A percentile compares a stretch with the other conserved stretches of the same genome.
These are phyloP conservation scores for Rhinopomastus cyanomelas DNA, from an alignment of 2,113 vertebrate species.

Conservation along the genomic window DNA sequence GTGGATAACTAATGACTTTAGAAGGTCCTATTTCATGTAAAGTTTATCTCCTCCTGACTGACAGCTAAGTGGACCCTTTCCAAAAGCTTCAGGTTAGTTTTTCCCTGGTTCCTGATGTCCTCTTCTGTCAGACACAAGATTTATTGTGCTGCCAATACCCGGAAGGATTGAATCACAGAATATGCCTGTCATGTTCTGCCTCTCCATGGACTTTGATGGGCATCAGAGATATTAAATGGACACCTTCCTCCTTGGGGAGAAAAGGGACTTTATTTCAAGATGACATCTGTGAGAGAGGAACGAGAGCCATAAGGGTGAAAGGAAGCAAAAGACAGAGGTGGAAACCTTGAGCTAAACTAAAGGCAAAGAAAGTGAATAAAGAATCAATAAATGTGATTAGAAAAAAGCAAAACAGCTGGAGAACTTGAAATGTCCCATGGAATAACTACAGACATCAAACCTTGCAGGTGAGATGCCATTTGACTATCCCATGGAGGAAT, in stretches of 20 bases:
- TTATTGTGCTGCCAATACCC: slow-evolving; percentile 53
- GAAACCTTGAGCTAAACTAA: not conserved
- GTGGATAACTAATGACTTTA: slow-evolving; percentile 15
- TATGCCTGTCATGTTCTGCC: not conserved
- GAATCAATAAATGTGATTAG: not conserved
- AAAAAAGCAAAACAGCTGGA: not conserved
- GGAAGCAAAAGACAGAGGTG: not conserved
- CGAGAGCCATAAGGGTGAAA: not conserved
- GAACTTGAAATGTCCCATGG: not conserved
- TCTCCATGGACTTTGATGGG: not conserved
- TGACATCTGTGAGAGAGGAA: not conserved
- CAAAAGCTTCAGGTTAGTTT: slow-evolving; percentile 51
- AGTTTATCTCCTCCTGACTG: slow-evolving; percentile 62
- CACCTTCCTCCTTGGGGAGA: slow-evolving; percentile 9
- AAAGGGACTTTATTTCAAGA: slow-evolving; percentile 22
- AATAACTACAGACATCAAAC: not conserved
- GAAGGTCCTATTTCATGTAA: slow-evolving; percentile 44
- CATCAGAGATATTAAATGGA: slow-evolving; percentile 10
- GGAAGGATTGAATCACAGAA: slow-evolving; percentile 25
- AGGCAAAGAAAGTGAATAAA: not conserved
- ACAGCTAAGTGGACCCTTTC: slow-evolving; percentile 40
- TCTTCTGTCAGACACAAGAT: slow-evolving; percentile 50
- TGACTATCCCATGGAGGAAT: not conserved
- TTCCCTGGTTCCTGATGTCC: not conserved
- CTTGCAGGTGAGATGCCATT: not conserved